Evolutionary conservation across 2,888 invertebrate species (phyloP).

Genomic region (Cephonodes hylas): DNA sequence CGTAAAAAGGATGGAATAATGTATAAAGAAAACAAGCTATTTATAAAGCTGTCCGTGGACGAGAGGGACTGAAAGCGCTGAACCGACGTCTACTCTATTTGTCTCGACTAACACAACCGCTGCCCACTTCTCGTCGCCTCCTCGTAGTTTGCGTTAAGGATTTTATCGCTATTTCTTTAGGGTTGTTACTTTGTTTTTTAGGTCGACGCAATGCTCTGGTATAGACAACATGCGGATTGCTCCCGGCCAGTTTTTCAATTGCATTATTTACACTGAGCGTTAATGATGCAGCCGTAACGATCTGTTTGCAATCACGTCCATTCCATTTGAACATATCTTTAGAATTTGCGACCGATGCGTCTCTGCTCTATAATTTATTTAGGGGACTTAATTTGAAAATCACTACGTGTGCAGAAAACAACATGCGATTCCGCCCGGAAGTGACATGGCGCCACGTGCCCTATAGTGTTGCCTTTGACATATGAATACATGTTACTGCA

Average conservation of each 20-base stretch:
- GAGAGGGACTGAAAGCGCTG: constrained; percentile 52
- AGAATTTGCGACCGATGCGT: not conserved
- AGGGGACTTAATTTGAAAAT: constrained; percentile 27
- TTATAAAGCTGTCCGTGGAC: constrained; percentile 58
- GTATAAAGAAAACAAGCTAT: constrained; percentile 51
- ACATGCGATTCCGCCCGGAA: constrained; percentile 43
- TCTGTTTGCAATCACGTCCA: not conserved
- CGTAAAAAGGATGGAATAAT: constrained; percentile 38
- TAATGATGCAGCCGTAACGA: not conserved
- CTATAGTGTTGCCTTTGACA: constrained; percentile 43
- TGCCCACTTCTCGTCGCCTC: constrained; percentile 66
- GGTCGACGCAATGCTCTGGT: constrained; percentile 26
- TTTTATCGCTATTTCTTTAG: constrained; percentile 57
- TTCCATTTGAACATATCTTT: not conserved
- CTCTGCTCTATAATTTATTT: constrained; percentile 30
- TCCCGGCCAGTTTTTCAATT: not conserved
- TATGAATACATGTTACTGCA: constrained; percentile 37
- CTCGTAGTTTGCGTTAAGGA: constrained; percentile 64
- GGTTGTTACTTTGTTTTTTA: constrained; percentile 36
- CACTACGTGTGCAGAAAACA: constrained; percentile 42
- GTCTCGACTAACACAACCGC: constrained; percentile 67
- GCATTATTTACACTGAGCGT: not conserved
- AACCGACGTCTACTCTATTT: constrained; percentile 67
- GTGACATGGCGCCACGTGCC: constrained; percentile 46
- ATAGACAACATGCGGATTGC: constrained; percentile 23